phyloP scores from a whole-genome alignment of 2,113 vertebrate genomes.

The Salvelinus alpinus region DNA sequence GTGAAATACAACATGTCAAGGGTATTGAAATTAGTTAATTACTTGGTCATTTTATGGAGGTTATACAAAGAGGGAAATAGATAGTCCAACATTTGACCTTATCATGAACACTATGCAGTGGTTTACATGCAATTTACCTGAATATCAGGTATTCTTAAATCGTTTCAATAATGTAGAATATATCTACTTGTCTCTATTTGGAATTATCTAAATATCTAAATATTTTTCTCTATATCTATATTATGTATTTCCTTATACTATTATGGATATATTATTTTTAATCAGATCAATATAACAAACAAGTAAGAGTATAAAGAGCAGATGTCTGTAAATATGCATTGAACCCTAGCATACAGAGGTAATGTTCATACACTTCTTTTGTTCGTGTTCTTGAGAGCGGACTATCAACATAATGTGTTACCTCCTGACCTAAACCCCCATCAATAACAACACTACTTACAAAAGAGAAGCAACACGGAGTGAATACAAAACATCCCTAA shows the following conservation, averaged over 20 bases:
- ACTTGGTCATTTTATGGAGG: not conserved
- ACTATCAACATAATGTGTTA: too few relatives aligned
- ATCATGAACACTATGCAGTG: not conserved
- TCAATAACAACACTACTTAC: too few relatives aligned
- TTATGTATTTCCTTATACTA: not conserved
- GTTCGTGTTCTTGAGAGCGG: too few relatives aligned
- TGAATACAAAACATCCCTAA: too few relatives aligned
- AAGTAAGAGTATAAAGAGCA: not conserved
- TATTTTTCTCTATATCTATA: not conserved
- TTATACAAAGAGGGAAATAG: not conserved
- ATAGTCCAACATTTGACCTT: not conserved
- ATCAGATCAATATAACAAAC: not conserved
- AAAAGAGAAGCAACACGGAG: too few relatives aligned
- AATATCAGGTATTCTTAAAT: not conserved
- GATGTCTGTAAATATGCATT: not conserved
- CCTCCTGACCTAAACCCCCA: too few relatives aligned
- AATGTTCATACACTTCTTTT: too few relatives aligned
- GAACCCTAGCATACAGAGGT: too few relatives aligned
- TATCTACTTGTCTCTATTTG: not conserved
- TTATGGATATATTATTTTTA: not conserved
- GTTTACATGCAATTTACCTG: not conserved
- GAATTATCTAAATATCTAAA: not conserved
- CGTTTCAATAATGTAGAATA: not conserved
- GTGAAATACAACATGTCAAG: not conserved
- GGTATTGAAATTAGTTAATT: not conserved